A percentile compares a stretch with the other conserved stretches of the same genome.
These are phyloP conservation scores for Drosophila suzukii DNA, from an alignment of 1,140 invertebrate genomes.

Conservation along the genomic window DNA sequence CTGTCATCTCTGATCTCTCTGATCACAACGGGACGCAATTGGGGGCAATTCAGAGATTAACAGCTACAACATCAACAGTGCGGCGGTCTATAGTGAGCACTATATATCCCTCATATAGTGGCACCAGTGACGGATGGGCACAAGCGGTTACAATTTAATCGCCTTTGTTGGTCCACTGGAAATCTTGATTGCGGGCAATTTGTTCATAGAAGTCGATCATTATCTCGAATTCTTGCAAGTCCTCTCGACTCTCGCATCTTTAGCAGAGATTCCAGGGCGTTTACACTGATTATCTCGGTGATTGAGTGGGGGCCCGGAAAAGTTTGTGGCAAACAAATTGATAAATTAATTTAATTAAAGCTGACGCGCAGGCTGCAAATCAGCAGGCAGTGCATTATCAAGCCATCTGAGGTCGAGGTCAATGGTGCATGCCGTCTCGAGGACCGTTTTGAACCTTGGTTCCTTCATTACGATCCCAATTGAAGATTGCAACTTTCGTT, in stretches of 20 bases:
- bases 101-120: slow-evolving; percentile 47
- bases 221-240: slow-evolving; percentile 75
- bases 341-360: slow-evolving; percentile 66
- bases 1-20: neutral
- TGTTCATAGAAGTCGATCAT: slow-evolving; percentile 78
- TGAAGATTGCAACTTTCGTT: too few relatives aligned
- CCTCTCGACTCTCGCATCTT: slow-evolving; percentile 36
- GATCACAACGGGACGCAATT: slow-evolving; percentile 53
- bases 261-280: slow-evolving; percentile 5
- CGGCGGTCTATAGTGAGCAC: neutral
- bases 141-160: slow-evolving; percentile 30
- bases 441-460: neutral
- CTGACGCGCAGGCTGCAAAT: slow-evolving; percentile 5
- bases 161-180: slow-evolving; percentile 34
- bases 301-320: slow-evolving; percentile 44
- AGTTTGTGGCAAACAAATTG: slow-evolving; percentile 63
- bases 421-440: slow-evolving; percentile 4
- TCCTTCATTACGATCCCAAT: neutral
- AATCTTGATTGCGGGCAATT: slow-evolving; percentile 71
- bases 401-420: slow-evolving; percentile 14
- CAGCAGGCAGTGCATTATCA: slow-evolving; percentile 7
- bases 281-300: slow-evolving; percentile 44
- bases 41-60: slow-evolving; percentile 63
- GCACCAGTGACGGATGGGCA: slow-evolving; percentile 9
- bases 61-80: slow-evolving; percentile 16